Conservation (phyloP, 2,888 invertebrate species). For the Pachliopta kotzebuea region DNA sequence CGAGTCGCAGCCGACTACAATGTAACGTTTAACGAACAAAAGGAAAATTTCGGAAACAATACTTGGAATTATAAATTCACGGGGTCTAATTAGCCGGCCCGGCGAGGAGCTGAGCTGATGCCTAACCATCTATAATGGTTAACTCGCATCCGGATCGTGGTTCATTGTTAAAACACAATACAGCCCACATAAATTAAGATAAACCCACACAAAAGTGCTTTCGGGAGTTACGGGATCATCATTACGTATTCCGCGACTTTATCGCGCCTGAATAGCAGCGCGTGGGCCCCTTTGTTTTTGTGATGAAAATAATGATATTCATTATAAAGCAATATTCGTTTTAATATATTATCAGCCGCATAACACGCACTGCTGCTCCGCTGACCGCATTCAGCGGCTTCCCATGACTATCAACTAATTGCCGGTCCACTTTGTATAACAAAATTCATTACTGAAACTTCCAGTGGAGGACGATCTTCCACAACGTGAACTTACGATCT, state of each 20-base stretch:
- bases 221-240: constrained; percentile 32
- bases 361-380: too few relatives aligned
- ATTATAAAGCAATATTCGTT: too few relatives aligned
- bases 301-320: constrained; percentile 20
- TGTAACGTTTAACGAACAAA: constrained; percentile 13
- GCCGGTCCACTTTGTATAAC: too few relatives aligned
- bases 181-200: constrained; percentile 40
- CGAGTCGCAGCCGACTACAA: not conserved
- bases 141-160: constrained; percentile 32
- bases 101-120: constrained; percentile 33
- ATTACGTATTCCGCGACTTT: constrained; percentile 25
- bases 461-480: too few relatives aligned
- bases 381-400: too few relatives aligned
- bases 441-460: too few relatives aligned
- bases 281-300: constrained; percentile 31
- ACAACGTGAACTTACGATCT: too few relatives aligned
- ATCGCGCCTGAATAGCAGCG: constrained; percentile 26
- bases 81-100: constrained; percentile 20
- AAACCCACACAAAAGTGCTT: constrained; percentile 39
- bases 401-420: too few relatives aligned
- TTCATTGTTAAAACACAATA: constrained; percentile 42
- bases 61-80: constrained; percentile 16
- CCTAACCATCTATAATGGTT: constrained; percentile 37
- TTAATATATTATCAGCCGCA: too few relatives aligned
- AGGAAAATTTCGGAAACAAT: constrained; percentile 14